Base-by-base conservation (phyloP, 2,888 invertebrate species). In the Melangyna quadrimaculata region DNA sequence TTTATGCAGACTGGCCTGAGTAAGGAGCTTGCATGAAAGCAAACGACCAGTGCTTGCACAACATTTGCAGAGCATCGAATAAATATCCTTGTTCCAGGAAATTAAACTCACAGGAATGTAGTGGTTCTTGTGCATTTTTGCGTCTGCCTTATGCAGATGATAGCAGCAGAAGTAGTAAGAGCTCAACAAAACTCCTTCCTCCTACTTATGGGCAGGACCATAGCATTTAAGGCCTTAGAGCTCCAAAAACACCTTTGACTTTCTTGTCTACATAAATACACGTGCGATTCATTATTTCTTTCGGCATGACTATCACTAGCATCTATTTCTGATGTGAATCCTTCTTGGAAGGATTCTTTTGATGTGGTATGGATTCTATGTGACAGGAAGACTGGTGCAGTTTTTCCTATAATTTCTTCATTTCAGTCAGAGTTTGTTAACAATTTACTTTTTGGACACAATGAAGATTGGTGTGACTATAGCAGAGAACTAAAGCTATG, bases 51-150 rank as follows among this genome's bases (percentile, higher is more conserved):
- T 4, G 32, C 32, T 37, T 55, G 71, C 71, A 61, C 80, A 59
- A 84, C 71, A 83, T 83, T 83, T 57, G 63, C 45, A 45, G 53
- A 55, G 29, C 55, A 48, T 65, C 40, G 29, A 67, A 84, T 72
- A 75, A 80, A 80, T 84, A 80, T 72, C 45, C 43, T 69, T 77
- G 72, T 73, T 77, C 53, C 75, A 86, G 84, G 80, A 80, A 80
- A 86, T 86, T 80, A 86, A 80, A 86, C 75, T 77, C 53, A 72
- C 69, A 63, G 72, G 57, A 48, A 55, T n/a, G 37, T 43, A 61
- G 48, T 37, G 27, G 14, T 7, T 57, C 29, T 35, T 14, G 35
- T 35, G 22, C 35, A 22, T 22, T 35, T 59, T 71, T 19, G n/a
- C 55, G 40, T 40, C 67, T 78, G 83, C 74, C 83, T 53, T 67